phyloP scores from a whole-genome alignment of 1,140 invertebrate genomes.

The Ceratosolen fusciceps region DNA sequence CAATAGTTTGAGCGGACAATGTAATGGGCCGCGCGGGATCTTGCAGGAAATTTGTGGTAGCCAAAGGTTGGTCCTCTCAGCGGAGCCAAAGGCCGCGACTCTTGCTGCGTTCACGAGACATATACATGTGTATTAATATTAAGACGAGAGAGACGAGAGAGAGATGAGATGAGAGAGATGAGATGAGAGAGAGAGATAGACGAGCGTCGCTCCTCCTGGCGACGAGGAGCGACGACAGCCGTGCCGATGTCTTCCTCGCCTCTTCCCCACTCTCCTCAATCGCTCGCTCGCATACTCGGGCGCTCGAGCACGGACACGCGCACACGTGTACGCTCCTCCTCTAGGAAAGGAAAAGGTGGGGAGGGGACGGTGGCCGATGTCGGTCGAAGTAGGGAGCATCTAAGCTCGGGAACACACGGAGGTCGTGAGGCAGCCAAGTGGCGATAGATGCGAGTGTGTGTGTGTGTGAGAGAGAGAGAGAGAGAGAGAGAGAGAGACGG shows the following conservation, averaged over 20 bases:
- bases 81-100: not conserved
- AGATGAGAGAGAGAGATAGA: not conserved
- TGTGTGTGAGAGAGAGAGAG: no score
- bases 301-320: no score
- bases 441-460: not conserved
- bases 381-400: not conserved
- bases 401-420: not conserved
- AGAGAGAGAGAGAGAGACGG: not conserved
- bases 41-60: not conserved
- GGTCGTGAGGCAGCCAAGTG: not conserved
- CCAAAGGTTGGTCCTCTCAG: no score
- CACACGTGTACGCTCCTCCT: no score
- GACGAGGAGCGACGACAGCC: not conserved
- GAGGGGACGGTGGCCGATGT: not conserved
- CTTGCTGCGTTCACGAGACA: not conserved
- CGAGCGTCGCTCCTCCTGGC: constrained; percentile 39
- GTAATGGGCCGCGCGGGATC: not conserved
- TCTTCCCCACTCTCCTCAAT: not conserved
- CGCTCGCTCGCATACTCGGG: no score
- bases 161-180: not conserved
- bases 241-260: not conserved
- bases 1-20: not conserved
- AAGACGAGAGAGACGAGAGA: not conserved
- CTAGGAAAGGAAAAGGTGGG: no score
- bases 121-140: no score